A percentile compares a stretch with the other conserved stretches of the same genome.
Evolutionary conservation across 1,140 invertebrate genomes (phyloP).

Genomic region (Nasonia giraulti): DNA sequence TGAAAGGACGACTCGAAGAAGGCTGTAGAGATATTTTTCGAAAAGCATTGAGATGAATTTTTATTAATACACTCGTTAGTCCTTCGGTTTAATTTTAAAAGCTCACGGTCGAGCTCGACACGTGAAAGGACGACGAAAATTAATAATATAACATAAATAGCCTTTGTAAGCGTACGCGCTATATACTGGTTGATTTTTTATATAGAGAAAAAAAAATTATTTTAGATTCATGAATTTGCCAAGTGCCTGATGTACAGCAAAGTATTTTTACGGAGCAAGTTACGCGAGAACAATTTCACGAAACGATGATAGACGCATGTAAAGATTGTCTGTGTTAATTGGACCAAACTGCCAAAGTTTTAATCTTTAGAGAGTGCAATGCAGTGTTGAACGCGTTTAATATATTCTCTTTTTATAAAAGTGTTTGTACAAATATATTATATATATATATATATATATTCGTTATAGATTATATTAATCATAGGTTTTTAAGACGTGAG

Average conservation of each 20-base stretch:
- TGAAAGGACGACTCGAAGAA: neutral
- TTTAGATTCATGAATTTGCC: neutral
- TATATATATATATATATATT: neutral
- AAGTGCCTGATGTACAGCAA: neutral
- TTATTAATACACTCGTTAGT: neutral
- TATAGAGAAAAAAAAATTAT: neutral
- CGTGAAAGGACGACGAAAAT: neutral
- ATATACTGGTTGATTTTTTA: neutral
- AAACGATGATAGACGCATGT: neutral
- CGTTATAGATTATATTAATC: neutral
- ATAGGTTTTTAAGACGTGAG: neutral
- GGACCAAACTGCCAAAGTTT: conserved; percentile 41
- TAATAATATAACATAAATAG: neutral
- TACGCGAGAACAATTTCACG: neutral
- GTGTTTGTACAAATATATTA: conserved; percentile 18
- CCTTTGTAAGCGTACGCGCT: neutral
- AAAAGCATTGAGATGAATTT: neutral
- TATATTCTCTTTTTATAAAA: conserved; percentile 6
- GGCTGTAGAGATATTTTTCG: neutral
- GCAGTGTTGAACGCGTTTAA: neutral
- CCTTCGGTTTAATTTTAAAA: conserved; percentile 4
- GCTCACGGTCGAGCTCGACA: neutral
- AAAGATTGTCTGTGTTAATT: conserved; percentile 39
- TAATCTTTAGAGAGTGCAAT: neutral
- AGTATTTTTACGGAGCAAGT: neutral